Evolutionary conservation across 2,797 vertebrate genomes (phyloP).

Genomic region (Ara ararauna): DNA sequence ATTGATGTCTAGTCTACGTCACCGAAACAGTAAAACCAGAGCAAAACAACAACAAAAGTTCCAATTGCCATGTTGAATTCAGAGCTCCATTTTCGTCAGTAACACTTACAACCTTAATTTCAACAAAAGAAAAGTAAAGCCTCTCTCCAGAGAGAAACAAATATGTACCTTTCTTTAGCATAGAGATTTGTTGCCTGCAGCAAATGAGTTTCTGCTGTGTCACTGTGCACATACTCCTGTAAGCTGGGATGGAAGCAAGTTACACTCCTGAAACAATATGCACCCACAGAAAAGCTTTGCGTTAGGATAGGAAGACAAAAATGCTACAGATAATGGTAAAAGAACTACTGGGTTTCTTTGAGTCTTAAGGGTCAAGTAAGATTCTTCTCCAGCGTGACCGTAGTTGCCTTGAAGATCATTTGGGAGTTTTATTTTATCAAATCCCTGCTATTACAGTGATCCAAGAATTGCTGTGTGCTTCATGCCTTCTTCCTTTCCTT

Average conservation of each 20-base stretch:
- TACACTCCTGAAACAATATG: background rate
- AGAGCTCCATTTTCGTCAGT: background rate
- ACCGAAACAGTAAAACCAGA: background rate
- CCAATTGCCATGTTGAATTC: background rate
- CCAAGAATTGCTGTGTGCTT: background rate
- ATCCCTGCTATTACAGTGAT: background rate
- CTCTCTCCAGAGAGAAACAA: background rate
- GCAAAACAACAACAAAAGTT: background rate
- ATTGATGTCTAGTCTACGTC: background rate
- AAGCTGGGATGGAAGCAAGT: background rate
- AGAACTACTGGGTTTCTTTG: background rate
- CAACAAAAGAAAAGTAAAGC: background rate
- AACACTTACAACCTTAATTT: background rate
- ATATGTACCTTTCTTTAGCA: background rate
- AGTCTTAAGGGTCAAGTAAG: background rate
- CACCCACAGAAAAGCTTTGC: background rate
- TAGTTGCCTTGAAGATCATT: background rate
- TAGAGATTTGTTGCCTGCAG: background rate
- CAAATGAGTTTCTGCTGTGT: background rate
- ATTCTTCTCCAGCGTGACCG: background rate
- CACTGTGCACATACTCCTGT: background rate
- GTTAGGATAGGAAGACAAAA: background rate
- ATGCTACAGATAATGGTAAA: background rate
- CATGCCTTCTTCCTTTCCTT: background rate
- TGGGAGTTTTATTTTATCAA: background rate